Evolutionary conservation across 2,888 invertebrate genomes (phyloP).

Genomic region (Agrochola lychnidis): DNA sequence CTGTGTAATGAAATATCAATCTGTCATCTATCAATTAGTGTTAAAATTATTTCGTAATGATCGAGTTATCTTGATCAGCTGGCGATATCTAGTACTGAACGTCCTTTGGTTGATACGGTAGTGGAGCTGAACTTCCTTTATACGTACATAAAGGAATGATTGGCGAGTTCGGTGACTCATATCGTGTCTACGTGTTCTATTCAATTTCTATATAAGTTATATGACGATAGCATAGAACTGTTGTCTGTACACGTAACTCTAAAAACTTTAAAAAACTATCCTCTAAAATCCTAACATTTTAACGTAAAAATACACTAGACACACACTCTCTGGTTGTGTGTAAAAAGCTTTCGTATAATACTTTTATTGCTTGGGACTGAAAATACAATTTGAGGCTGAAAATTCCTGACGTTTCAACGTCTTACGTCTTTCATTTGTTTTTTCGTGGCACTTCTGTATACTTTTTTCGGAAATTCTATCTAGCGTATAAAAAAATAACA

Average conservation of each 20-base stretch:
- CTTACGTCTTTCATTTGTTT: conserved; percentile 30
- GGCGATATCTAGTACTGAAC: not conserved
- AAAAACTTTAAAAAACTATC: not conserved
- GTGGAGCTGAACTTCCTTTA: not conserved
- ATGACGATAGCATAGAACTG: not conserved
- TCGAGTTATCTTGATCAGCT: not conserved
- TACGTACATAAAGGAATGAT: not conserved
- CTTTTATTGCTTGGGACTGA: conserved; percentile 20
- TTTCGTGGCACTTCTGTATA: conserved; percentile 5
- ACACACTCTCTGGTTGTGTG: not conserved
- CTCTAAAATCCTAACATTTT: conserved; percentile 11
- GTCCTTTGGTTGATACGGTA: not conserved
- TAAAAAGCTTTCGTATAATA: conserved; percentile 29
- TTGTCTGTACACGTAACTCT: not conserved
- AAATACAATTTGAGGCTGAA: conserved; percentile 31
- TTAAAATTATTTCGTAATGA: not conserved
- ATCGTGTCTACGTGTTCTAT: conserved; percentile 7
- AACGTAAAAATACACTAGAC: conserved; percentile 17
- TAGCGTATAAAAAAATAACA: conserved; percentile 14
- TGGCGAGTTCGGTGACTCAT: not conserved
- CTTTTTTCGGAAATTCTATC: conserved; percentile 13
- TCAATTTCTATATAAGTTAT: not conserved
- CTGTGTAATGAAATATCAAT: not conserved
- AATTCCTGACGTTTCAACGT: conserved; percentile 23
- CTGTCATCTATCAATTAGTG: not conserved